A percentile compares a stretch with the other conserved stretches of the same genome.
phyloP scores from a whole-genome alignment of 2,888 invertebrate genomes.

The Dolichomitus sp. region DNA sequence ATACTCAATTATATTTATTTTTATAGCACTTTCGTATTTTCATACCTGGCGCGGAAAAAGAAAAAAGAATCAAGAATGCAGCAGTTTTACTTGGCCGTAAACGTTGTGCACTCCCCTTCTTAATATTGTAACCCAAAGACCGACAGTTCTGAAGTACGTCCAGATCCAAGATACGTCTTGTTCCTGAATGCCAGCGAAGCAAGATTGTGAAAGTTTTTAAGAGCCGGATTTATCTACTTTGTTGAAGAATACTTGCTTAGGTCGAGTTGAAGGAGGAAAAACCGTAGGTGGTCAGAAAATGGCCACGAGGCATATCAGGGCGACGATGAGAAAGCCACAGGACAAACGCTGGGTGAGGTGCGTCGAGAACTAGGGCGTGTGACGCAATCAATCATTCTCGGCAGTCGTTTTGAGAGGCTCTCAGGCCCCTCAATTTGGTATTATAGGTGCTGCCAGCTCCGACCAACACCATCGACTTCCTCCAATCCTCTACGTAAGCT shows the following conservation, averaged over 20 bases:
- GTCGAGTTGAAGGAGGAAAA: background rate
- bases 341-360: conserved; percentile 44
- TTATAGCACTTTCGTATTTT: too few species aligned
- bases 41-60: too few species aligned
- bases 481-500: conserved; percentile 16
- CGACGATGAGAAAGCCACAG: conserved; percentile 41
- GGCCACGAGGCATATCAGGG: background rate
- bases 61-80: too few species aligned
- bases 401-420: conserved; percentile 70
- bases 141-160: background rate
- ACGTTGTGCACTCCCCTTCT: background rate
- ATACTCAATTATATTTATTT: too few species aligned
- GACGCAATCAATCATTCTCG: conserved; percentile 71
- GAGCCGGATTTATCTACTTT: conserved; percentile 60
- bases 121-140: background rate
- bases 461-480: conserved; percentile 10
- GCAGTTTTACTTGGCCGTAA: too few species aligned
- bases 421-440: conserved; percentile 71
- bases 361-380: conserved; percentile 55
- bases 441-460: conserved; percentile 40
- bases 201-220: conserved; percentile 72
- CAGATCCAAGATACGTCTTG: background rate
- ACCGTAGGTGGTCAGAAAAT: background rate
- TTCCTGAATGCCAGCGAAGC: conserved; percentile 15
- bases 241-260: conserved; percentile 68